A percentile compares a stretch with the other conserved stretches of the same genome.
These are phyloP conservation scores for Omphaloscelis lunosa DNA, from an alignment of 2,888 invertebrate genomes.

Conservation along the genomic window DNA sequence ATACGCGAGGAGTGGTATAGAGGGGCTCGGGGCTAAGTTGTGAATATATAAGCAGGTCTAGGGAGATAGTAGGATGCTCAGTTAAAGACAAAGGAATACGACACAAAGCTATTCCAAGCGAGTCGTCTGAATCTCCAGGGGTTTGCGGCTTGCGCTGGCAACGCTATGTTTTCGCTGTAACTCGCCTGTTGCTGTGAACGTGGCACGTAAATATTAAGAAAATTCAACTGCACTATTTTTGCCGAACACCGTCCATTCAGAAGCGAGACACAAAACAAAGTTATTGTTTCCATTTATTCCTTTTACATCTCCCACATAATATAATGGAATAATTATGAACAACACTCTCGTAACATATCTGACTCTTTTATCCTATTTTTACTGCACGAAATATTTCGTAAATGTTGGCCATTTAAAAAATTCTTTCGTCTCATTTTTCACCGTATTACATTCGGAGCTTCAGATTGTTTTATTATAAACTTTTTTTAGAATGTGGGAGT, in stretches of 20 bases:
- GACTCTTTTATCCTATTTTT: constrained; percentile 65
- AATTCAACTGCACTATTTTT: constrained; percentile 53
- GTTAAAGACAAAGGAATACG: constrained; percentile 79
- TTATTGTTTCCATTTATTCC: constrained; percentile 29
- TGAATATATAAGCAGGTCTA: constrained; percentile 73
- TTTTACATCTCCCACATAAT: constrained; percentile 34
- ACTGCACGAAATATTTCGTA: constrained; percentile 76
- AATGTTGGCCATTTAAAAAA: constrained; percentile 81
- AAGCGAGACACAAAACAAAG: constrained; percentile 27
- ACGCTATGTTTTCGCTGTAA: constrained; percentile 69
- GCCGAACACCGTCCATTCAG: constrained; percentile 24
- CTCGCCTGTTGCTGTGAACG: constrained; percentile 74
- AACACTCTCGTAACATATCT: constrained; percentile 58
- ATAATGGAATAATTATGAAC: constrained; percentile 64
- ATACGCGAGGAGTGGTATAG: constrained; percentile 46
- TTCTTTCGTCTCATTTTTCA: constrained; percentile 82
- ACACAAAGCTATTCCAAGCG: constrained; percentile 78
- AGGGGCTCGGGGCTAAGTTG: constrained; percentile 68
- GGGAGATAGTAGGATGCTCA: constrained; percentile 72
- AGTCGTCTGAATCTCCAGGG: constrained; percentile 75
- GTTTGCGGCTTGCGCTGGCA: constrained; percentile 72
- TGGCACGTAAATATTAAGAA: constrained; percentile 61
- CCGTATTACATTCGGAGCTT: constrained; percentile 80
- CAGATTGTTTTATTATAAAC: constrained; percentile 85
- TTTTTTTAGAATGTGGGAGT: constrained; percentile 81